Evolutionary conservation across 2,888 invertebrate species (phyloP), one percentile per base, ranked within the genome.

Genomic region (Laspeyria flexula): DNA sequence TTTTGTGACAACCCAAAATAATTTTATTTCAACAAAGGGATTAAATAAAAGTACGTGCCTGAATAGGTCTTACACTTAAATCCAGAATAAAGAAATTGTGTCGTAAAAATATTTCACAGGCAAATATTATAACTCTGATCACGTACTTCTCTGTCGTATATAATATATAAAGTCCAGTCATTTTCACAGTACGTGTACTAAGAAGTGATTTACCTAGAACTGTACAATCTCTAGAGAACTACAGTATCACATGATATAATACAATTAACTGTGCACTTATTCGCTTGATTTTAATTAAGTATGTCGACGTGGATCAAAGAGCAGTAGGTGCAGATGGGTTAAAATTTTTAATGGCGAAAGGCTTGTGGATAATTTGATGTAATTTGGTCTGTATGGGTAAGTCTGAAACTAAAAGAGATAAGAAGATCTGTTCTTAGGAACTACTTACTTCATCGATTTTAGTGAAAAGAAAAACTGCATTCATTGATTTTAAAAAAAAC

Each of bases 261-360:
- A 77, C 65, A 78, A 81, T 81, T 81, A 80, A 76, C 65, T 77
- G 75, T 68, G 71, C 73, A 79, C 76, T 82, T 79, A 79, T 81
- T 82, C 78, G 65, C 72, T 63, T 64, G 71, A 66, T 70, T 73
- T 75, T 80, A 79, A 84, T 83, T 82, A 83, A 78, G 73, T 73
- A 70, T 61, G 59, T 55, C 61, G 62, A 72, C 73, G 77, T 73
- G 74, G 38, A 35, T 1, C 77, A 77, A 55, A 75, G 75, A 77
- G 0, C 65, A 56, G 11, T 18, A 7, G 41, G 0, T 12, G 7
- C 44, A 63, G 56, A 54, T 25, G 35, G 21, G 13, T 10, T 7
- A 25, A n/a, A 7, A 6, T 25, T 1, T 25, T 3, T 7, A 25
- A 25, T 21, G 2, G 21, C 21, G n/a, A n/a, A n/a, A n/a, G n/a